Evolutionary conservation across 2,113 vertebrate species (phyloP).

Genomic region (Ancistrus triradiatus): DNA sequence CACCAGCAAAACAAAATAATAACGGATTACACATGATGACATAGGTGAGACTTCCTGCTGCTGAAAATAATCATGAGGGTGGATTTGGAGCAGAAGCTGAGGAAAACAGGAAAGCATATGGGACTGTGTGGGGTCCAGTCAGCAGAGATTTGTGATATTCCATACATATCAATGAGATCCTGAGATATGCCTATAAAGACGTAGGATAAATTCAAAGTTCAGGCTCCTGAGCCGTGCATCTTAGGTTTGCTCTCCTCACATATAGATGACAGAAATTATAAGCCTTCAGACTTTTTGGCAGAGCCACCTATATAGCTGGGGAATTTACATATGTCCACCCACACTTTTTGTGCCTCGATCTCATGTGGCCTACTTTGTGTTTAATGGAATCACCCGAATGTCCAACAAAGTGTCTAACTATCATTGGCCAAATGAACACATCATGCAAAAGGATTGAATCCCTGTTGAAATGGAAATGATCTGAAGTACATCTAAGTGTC

Average conservation of each 20-base stretch:
- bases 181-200: conserved; percentile 6
- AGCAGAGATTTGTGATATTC: conserved; percentile 1
- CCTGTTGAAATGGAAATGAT: no score
- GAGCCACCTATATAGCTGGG: neutral
- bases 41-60: neutral
- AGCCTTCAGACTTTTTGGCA: neutral
- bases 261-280: neutral
- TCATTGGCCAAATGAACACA: no score
- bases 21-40: neutral
- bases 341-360: no score
- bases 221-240: no score
- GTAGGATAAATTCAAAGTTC: conserved; percentile 7
- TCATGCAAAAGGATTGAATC: no score
- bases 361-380: no score
- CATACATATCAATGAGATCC: conserved; percentile 11
- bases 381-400: no score
- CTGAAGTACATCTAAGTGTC: no score
- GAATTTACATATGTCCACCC: no score
- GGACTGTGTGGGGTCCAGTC: neutral
- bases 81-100: neutral
- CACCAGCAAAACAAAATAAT: no score
- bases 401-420: no score
- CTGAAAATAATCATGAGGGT: neutral
- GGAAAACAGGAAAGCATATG: neutral
- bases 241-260: no score